These are phyloP conservation scores for Tangara arthus DNA, from an alignment of 2,797 vertebrate species.

Conservation along the genomic window DNA sequence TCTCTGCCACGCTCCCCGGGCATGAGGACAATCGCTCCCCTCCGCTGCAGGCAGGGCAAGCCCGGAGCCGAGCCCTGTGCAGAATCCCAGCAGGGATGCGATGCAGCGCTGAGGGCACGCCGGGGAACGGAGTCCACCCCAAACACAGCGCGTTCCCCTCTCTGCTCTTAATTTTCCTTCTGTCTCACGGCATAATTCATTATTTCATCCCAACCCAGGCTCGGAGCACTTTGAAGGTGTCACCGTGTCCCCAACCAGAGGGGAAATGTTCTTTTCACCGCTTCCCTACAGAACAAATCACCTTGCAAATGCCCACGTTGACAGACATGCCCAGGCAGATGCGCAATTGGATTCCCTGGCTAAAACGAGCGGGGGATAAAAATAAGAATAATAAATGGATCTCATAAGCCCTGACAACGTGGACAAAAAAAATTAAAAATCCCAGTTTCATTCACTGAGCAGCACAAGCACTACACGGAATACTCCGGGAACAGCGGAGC, in stretches of 20 bases:
- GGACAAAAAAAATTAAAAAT: neutral
- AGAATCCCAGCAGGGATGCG: neutral
- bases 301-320: neutral
- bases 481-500: neutral
- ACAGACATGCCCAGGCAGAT: neutral
- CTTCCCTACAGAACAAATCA: neutral
- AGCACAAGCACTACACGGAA: neutral
- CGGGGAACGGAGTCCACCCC: neutral
- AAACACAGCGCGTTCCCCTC: neutral
- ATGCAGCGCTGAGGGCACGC: neutral
- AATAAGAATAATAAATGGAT: neutral
- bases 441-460: neutral
- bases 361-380: neutral
- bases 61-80: neutral
- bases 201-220: neutral
- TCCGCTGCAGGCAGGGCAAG: neutral
- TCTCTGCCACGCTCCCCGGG: neutral
- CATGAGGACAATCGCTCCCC: neutral
- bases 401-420: neutral
- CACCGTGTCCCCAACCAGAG: neutral
- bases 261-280: neutral
- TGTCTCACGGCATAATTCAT: neutral
- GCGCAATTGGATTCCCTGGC: neutral
- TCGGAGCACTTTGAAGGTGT: neutral
- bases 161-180: neutral